phyloP scores from a whole-genome alignment of 2,888 invertebrate species.

The Steinernema carpocapsae region DNA sequence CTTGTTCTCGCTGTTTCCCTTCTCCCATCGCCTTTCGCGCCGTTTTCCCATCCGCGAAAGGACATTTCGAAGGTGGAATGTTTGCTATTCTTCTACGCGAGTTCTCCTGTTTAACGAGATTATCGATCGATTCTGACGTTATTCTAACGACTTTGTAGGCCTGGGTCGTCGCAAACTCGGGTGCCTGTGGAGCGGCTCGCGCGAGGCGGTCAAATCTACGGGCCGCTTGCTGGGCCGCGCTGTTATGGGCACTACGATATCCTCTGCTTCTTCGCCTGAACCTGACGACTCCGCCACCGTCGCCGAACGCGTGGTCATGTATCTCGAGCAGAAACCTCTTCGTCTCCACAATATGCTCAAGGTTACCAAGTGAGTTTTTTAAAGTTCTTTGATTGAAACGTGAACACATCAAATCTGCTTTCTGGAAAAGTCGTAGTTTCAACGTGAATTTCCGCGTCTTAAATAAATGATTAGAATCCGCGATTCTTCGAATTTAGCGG shows the following conservation, averaged over 20 bases:
- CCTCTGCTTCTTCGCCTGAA: conserved; percentile 44
- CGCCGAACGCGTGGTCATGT: conserved; percentile 45
- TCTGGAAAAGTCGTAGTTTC: neutral
- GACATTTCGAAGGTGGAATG: neutral
- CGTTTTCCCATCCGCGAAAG: too few relatives aligned
- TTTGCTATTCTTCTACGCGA: neutral
- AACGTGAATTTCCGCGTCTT: too few relatives aligned
- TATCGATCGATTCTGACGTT: neutral
- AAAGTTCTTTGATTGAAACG: neutral
- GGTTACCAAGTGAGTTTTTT: conserved; percentile 53
- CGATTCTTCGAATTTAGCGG: too few relatives aligned
- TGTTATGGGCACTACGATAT: conserved; percentile 48
- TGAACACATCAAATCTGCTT: neutral
- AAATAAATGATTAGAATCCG: too few relatives aligned
- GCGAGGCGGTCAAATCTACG: conserved; percentile 46
- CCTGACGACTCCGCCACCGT: conserved; percentile 53
- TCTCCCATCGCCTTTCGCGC: neutral
- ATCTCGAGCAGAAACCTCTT: conserved; percentile 57
- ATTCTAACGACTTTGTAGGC: conserved; percentile 24
- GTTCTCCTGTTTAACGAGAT: conserved; percentile 11
- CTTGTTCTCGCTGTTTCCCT: neutral
- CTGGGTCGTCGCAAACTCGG: conserved; percentile 27
- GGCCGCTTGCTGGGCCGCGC: conserved; percentile 44
- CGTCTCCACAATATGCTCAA: conserved; percentile 61
- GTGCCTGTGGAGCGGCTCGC: conserved; percentile 40